Conservation (phyloP, 2,888 invertebrate genomes). For the Gandaritis pyraliata region DNA sequence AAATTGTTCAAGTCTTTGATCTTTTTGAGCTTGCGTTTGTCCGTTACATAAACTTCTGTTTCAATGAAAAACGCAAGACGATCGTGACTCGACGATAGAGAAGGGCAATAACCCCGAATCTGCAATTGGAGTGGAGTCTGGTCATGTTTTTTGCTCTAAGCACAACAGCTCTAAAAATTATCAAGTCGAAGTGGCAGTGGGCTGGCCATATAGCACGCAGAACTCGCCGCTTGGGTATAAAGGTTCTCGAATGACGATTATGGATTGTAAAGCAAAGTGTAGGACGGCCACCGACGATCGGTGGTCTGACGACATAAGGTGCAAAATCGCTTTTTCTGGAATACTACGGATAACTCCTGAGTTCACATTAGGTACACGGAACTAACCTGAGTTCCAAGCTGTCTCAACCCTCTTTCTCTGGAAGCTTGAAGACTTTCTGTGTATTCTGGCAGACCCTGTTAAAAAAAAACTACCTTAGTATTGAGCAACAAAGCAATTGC, state of each 20-base stretch:
- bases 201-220: too few relatives aligned
- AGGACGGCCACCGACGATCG: too few relatives aligned
- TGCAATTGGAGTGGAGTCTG: background rate
- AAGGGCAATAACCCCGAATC: background rate
- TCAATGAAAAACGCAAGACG: background rate
- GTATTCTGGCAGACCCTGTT: slow-evolving; percentile 67
- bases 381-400: slow-evolving; percentile 65
- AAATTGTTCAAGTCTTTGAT: background rate
- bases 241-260: too few relatives aligned
- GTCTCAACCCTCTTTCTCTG: slow-evolving; percentile 61
- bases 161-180: too few relatives aligned
- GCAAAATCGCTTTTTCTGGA: too few relatives aligned
- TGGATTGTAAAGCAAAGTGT: too few relatives aligned
- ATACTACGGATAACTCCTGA: too few relatives aligned
- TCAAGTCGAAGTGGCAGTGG: too few relatives aligned
- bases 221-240: too few relatives aligned
- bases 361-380: background rate
- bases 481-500: too few relatives aligned
- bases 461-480: slow-evolving; percentile 16
- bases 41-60: background rate
- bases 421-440: slow-evolving; percentile 63
- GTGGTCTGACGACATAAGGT: too few relatives aligned
- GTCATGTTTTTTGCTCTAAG: background rate
- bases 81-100: background rate
- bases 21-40: background rate